Conservation (phyloP, 2,797 vertebrate genomes). For the Phoxinus dragarum region DNA sequence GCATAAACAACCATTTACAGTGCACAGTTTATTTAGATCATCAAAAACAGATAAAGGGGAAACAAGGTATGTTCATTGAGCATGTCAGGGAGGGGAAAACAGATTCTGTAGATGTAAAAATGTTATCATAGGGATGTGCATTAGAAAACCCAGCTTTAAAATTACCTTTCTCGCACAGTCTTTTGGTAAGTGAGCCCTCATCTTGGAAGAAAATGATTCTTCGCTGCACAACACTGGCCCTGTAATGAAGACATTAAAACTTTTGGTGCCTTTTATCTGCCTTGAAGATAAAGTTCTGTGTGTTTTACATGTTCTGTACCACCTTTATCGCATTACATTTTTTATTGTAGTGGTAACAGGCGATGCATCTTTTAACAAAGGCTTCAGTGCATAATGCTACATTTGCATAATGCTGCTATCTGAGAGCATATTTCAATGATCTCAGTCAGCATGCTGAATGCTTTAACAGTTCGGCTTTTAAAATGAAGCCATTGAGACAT, state of each 20-base stretch:
- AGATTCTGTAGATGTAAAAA: constrained; percentile 17
- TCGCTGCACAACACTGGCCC: constrained; percentile 96
- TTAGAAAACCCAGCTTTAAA: constrained; percentile 36
- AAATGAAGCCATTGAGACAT: neutral
- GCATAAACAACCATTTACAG: constrained; percentile 23
- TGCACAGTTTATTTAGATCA: neutral
- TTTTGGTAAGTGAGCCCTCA: constrained; percentile 92
- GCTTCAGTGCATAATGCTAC: neutral
- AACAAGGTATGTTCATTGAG: neutral
- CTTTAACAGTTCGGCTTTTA: constrained; percentile 8
- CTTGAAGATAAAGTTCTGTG: constrained; percentile 4
- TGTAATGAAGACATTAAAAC: constrained; percentile 68
- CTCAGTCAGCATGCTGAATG: constrained; percentile 8
- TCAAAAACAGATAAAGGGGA: neutral
- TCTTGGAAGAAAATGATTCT: constrained; percentile 97
- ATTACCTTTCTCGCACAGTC: constrained; percentile 96
- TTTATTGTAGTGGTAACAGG: neutral
- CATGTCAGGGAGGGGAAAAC: neutral
- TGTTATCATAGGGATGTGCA: constrained; percentile 5
- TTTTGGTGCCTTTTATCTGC: constrained; percentile 18
- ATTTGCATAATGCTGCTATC: constrained; percentile 28
- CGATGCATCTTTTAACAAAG: constrained; percentile 18
- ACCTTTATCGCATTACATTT: constrained; percentile 5
- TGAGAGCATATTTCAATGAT: neutral
- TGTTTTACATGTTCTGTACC: constrained; percentile 3